A percentile compares a stretch with the other conserved stretches of the same genome.
Evolutionary conservation across 2,113 vertebrate genomes (phyloP).

Genomic region (Motacilla alba): DNA sequence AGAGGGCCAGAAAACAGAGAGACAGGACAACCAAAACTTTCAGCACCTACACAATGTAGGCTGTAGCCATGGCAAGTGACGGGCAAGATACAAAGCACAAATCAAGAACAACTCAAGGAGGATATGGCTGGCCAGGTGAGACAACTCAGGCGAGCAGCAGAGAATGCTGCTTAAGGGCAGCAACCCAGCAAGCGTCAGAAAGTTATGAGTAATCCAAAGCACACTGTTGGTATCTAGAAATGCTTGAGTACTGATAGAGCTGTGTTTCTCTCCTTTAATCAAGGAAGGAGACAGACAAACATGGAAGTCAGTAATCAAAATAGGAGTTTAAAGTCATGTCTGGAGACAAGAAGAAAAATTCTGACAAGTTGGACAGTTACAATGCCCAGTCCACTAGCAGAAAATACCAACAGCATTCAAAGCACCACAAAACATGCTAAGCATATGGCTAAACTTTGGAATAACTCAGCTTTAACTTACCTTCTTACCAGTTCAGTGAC

Average conservation of each 20-base stretch:
- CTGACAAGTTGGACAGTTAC: background rate
- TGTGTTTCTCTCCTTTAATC: background rate
- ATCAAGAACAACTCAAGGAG: background rate
- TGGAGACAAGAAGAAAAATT: background rate
- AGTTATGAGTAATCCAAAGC: background rate
- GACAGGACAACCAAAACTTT: background rate
- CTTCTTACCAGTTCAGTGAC: background rate
- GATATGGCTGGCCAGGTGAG: background rate
- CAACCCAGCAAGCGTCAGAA: background rate
- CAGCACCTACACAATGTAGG: background rate
- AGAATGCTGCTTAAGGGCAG: background rate
- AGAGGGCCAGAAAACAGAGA: background rate
- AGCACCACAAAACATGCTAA: background rate
- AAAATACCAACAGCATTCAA: background rate
- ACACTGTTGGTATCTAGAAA: background rate
- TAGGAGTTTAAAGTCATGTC: background rate
- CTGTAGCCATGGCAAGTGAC: background rate
- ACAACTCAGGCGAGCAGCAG: background rate
- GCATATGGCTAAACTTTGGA: background rate
- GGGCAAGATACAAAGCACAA: background rate
- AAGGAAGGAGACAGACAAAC: background rate
- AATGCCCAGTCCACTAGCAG: background rate
- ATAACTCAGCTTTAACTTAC: background rate
- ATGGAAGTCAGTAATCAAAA: background rate
- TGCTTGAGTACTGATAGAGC: background rate